Conservation (phyloP, 2,888 invertebrate genomes). For the Ichneumon xanthorius region DNA sequence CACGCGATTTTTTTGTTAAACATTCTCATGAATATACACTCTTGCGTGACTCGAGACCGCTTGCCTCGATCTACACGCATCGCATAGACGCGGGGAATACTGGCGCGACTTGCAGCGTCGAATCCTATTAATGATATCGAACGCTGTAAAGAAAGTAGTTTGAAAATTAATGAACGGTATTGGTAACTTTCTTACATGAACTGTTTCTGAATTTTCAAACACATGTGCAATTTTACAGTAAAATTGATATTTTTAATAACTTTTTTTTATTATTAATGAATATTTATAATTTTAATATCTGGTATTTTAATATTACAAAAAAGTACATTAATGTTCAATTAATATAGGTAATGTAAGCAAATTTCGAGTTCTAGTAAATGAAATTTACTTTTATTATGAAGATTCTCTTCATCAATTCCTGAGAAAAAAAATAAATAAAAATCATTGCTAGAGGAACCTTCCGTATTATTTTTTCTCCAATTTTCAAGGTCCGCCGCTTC, state of each 20-base stretch:
- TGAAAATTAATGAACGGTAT: no score
- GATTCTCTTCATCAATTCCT: neutral
- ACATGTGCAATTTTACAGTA: no score
- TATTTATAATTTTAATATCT: no score
- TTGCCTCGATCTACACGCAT: conserved; percentile 20
- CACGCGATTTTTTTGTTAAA: conserved; percentile 62
- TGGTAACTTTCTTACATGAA: no score
- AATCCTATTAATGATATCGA: conserved; percentile 34
- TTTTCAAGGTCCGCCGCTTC: neutral
- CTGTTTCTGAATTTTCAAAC: no score
- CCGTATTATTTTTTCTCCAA: neutral
- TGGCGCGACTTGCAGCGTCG: conserved; percentile 8
- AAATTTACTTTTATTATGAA: neutral
- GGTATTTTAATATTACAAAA: no score
- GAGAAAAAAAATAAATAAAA: neutral
- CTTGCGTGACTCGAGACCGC: conserved; percentile 60
- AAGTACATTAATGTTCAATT: no score
- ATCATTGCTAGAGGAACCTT: neutral
- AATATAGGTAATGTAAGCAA: no score
- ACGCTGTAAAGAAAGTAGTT: neutral
- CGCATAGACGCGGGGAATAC: conserved; percentile 25
- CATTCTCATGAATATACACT: conserved; percentile 62
- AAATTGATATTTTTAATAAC: no score
- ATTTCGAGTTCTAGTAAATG: no score
- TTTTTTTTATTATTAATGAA: no score